Evolutionary conservation across 2,888 invertebrate genomes (phyloP).

Genomic region (Eilema caniola): DNA sequence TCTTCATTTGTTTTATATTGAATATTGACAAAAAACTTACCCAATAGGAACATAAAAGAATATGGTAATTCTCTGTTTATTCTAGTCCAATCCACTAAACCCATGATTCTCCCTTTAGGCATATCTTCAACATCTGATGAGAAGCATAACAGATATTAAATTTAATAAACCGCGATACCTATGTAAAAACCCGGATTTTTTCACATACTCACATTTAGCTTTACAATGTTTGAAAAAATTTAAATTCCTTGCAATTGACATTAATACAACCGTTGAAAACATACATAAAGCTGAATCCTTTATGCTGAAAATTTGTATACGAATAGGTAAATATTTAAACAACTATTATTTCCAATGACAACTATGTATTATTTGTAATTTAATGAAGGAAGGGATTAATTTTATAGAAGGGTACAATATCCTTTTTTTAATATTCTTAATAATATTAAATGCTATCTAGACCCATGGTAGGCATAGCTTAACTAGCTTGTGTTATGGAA

Average conservation of each 20-base stretch:
- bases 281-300: constrained; percentile 68
- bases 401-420: background rate
- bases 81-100: constrained; percentile 64
- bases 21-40: constrained; percentile 45
- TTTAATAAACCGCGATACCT: background rate
- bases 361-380: too few species aligned
- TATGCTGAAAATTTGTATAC: constrained; percentile 59
- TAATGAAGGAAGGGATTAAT: too few species aligned
- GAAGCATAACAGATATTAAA: background rate
- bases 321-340: background rate
- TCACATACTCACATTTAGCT: constrained; percentile 61
- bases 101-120: constrained; percentile 55
- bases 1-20: too few species aligned
- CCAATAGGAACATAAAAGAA: constrained; percentile 74
- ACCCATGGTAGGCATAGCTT: too few species aligned
- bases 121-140: constrained; percentile 66
- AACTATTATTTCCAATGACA: background rate
- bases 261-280: constrained; percentile 65
- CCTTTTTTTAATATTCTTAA: too few species aligned
- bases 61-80: constrained; percentile 65
- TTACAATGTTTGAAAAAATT: constrained; percentile 60
- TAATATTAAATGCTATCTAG: too few species aligned
- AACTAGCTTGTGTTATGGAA: too few species aligned
- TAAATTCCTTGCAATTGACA: constrained; percentile 61
- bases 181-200: background rate